Evolutionary conservation across 2,888 invertebrate species (phyloP), one percentile per base, ranked within the genome.

Genomic region (Synanthedon formicaeformis): DNA sequence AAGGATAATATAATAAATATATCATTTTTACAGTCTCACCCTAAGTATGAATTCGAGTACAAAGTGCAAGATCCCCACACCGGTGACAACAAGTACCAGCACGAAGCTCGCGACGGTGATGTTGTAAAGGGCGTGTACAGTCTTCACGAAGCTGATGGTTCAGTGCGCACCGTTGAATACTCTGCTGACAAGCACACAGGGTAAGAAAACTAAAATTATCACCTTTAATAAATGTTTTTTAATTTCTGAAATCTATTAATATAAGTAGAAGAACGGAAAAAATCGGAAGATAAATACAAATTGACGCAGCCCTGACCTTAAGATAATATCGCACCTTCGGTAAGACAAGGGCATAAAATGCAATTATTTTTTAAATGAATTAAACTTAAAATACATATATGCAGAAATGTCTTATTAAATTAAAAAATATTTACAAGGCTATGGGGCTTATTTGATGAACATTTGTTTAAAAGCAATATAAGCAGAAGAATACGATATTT

Each of bases 101-200:
- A 73, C 54, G 75, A 75, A 64, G 54, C 61, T 51, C 75, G 75
- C 60, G 73, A 75, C 57, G 75, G 75, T 13, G 78, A 88, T 59
- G 78, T 75, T 13, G 88, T 89, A 50, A 76, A 81, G 62, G 90
- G 90, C 16, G 60, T 86, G 62, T 90, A 90, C 71, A 81, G 79
- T 41, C 73, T 89, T 55, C 83, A 86, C 62, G 85, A 89, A 63
- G 78, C 88, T 18, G 87, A 83, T 52, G 71, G 69, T 53, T 64
- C 67, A 52, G 55, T 63, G 56, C 63, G 71, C 51, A 59, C 58
- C 41, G 70, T 71, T 12, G 60, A 71, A 34, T 70, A 71, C 59
- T 60, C 62, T 53, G 65, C 65, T 48, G 70, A 68, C 51, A 65
- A 74, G 51, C 67, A 75, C 51, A 71, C 62, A 53, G 75, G 76